These are phyloP conservation scores for Ammospiza maritima DNA, from an alignment of 2,797 vertebrate genomes.

Conservation along the genomic window DNA sequence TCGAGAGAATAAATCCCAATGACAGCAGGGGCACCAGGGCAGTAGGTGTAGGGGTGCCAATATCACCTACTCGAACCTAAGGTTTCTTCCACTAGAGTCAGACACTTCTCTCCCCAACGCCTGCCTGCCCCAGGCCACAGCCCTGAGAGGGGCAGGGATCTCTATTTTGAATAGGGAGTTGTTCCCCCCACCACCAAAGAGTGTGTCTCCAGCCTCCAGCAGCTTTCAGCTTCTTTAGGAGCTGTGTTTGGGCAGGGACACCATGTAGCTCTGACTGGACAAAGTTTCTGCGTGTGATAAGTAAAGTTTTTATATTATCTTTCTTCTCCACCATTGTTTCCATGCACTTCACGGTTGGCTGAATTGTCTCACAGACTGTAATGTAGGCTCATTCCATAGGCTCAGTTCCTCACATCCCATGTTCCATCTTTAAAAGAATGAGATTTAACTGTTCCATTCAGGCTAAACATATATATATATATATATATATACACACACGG, in stretches of 20 bases:
- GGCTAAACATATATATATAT: background rate
- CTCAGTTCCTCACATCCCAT: rapidly evolving
- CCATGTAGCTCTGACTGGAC: background rate
- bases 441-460: background rate
- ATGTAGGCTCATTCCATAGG: background rate
- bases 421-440: background rate
- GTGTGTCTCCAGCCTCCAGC: background rate
- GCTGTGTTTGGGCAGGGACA: background rate
- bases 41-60: rapidly evolving
- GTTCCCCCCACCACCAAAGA: rapidly evolving
- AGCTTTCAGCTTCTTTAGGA: background rate
- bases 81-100: rapidly evolving
- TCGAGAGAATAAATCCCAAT: background rate
- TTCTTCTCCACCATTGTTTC: background rate
- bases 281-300: background rate
- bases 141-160: background rate
- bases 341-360: background rate
- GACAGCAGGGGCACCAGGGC: background rate
- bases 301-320: background rate
- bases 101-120: rapidly evolving
- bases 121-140: background rate
- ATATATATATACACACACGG: no score
- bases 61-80: background rate
- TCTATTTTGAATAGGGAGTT: background rate
- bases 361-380: background rate